Base-by-base conservation (phyloP, 2,113 vertebrate genomes). In the Leptobrachium leishanense region DNA sequence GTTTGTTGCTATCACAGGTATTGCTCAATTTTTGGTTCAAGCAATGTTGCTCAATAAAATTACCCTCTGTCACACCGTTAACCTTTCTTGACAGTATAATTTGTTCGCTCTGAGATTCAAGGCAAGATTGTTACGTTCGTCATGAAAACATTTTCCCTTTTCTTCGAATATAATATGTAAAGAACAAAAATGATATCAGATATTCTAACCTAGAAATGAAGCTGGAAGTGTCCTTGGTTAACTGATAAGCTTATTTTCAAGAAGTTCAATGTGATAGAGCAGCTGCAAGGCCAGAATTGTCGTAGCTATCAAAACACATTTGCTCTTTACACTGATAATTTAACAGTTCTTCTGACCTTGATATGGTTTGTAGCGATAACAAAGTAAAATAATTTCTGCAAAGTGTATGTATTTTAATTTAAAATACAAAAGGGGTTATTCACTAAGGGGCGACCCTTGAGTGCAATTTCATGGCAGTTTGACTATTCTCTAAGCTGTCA, bases 261-360 rank as follows among this genome's bases (percentile, higher is more conserved):
- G 71, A 9, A 81, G 43, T 20, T 1, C 20, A 42, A 53, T 46
- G 71, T 68, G 72, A 81, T 74, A 68, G 71, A 62, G 59, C 78
- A 81, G 71, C 77, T 80, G 77, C 78, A 81, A 81, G 78, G 78
- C 68, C 78, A 81, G 46, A 7, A 73, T 43, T 79, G 70, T 74
- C 71, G 63, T 67, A 79, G 50, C 50, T 11, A 62, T 74, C 64
- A 68, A 81, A 74, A 74, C 72, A 81, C 57, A 15, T 12, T 50
- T 46, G 13, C 44, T 70, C 42, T 68, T 68, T 55, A 42, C 42
- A 63, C 31, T 46, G 68, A 73, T 73, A 73, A 79, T 59, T 57
- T 79, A 66, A 66, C 50, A 73, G 15, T 40, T 67, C 10, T 72
- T 43, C 40, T 68, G 53, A 68, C 78, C 71, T 81, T 81, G 53